Percentiles rank a stretch among this genome's conserved stretches.
Evolutionary conservation across 2,888 invertebrate species (phyloP).

Genomic region (Plebejus anna): DNA sequence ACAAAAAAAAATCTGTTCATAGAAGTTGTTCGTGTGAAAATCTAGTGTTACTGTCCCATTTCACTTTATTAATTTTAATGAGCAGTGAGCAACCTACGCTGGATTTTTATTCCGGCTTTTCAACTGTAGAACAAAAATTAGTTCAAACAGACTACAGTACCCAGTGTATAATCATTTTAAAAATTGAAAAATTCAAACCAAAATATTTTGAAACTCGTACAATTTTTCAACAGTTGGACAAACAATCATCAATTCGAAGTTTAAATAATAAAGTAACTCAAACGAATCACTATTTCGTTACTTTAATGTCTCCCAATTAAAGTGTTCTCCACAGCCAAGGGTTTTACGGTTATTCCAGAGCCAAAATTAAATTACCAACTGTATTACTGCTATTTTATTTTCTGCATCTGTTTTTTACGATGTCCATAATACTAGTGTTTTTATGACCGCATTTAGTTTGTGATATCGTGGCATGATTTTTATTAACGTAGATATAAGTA

Average conservation of each 20-base stretch:
- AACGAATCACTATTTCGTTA: slow-evolving; percentile 9
- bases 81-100: background rate
- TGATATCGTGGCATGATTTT: slow-evolving; percentile 19
- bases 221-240: background rate
- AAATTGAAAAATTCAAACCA: background rate
- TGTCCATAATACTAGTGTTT: slow-evolving; percentile 15
- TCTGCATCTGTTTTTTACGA: slow-evolving; percentile 24
- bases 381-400: slow-evolving; percentile 22
- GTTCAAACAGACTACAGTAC: background rate
- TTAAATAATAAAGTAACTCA: background rate
- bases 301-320: slow-evolving; percentile 16
- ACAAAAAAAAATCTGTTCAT: background rate
- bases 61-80: background rate
- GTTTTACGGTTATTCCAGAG: slow-evolving; percentile 20
- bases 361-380: slow-evolving; percentile 21
- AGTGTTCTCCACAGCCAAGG: slow-evolving; percentile 10
- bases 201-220: background rate
- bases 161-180: background rate
- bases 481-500: background rate
- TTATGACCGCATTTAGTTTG: slow-evolving; percentile 10
- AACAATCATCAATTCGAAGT: slow-evolving; percentile 4
- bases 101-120: background rate
- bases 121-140: background rate
- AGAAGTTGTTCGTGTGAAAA: background rate
- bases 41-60: background rate